These are phyloP conservation scores for Acronicta aceris DNA, from an alignment of 2,888 invertebrate genomes.

Conservation along the genomic window DNA sequence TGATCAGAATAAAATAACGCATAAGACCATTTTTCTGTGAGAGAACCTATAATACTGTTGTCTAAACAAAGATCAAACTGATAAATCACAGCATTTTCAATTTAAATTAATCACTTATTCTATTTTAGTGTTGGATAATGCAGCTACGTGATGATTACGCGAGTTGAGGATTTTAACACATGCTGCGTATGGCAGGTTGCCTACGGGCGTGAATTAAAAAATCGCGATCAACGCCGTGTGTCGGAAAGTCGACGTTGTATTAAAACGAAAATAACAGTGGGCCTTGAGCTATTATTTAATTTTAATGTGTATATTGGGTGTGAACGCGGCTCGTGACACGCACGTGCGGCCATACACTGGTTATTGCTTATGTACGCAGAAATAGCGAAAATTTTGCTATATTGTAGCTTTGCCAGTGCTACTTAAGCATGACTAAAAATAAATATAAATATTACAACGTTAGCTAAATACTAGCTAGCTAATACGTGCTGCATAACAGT, in stretches of 20 bases:
- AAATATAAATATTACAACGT: conserved; percentile 26
- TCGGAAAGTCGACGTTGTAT: conserved; percentile 66
- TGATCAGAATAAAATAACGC: background rate
- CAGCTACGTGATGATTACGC: conserved; percentile 32
- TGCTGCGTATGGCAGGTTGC: conserved; percentile 46
- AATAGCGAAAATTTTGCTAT: conserved; percentile 46
- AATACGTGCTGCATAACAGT: conserved; percentile 5
- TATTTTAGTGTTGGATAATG: conserved; percentile 34
- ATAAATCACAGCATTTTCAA: conserved; percentile 5
- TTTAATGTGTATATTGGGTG: conserved; percentile 79
- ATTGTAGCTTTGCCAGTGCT: conserved; percentile 38
- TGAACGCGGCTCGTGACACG: conserved; percentile 64
- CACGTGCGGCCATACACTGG: conserved; percentile 57
- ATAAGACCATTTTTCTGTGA: background rate
- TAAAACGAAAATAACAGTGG: conserved; percentile 80
- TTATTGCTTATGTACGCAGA: conserved; percentile 49
- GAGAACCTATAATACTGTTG: background rate
- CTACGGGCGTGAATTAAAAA: conserved; percentile 50
- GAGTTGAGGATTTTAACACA: conserved; percentile 33
- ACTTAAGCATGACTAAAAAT: conserved; percentile 35
- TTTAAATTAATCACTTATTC: conserved; percentile 31
- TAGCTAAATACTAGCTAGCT: too few species aligned
- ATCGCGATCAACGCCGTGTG: conserved; percentile 39
- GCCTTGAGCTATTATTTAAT: conserved; percentile 86
- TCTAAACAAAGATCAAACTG: background rate